Conservation (phyloP, 2,888 invertebrate genomes). For the Leptothorax acervorum region DNA sequence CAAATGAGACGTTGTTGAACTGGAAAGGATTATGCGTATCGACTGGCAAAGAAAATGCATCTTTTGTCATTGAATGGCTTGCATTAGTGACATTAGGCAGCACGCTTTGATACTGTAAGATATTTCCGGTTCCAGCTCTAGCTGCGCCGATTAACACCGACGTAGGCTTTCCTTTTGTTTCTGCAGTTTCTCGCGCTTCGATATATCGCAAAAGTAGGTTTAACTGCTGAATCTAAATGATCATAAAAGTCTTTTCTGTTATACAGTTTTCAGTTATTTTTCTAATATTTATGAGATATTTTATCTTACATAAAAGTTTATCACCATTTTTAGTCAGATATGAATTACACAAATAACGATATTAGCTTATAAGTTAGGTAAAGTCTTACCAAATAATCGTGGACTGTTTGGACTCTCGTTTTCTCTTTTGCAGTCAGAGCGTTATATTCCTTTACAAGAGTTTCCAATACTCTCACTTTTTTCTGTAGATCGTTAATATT, state of each 20-base stretch:
- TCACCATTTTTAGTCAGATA: neutral
- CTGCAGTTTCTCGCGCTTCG: conserved; percentile 66
- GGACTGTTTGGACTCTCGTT: conserved; percentile 77
- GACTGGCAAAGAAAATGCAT: conserved; percentile 12
- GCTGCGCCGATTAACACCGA: conserved; percentile 2
- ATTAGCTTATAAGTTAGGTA: neutral
- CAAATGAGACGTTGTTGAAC: conserved; percentile 4
- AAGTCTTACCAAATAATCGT: conserved; percentile 79
- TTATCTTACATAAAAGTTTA: neutral
- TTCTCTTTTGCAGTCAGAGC: conserved; percentile 75
- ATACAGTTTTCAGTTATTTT: neutral
- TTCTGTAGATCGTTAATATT: conserved; percentile 71
- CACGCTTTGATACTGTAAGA: conserved; percentile 56
- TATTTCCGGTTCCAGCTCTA: conserved; percentile 14
- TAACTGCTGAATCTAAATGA: conserved; percentile 68
- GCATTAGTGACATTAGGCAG: conserved; percentile 52
- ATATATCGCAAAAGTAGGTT: conserved; percentile 73
- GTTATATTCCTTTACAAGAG: conserved; percentile 78
- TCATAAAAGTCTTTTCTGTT: neutral
- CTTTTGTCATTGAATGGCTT: conserved; percentile 15
- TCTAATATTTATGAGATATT: neutral
- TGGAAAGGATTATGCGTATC: conserved; percentile 15
- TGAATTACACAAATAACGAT: neutral
- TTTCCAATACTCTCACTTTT: conserved; percentile 74
- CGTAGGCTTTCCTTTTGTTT: conserved; percentile 32